Percentiles rank a stretch among this genome's conserved stretches.
These are phyloP conservation scores for Barnardius zonarius DNA, from an alignment of 2,113 vertebrate species.

Conservation along the genomic window DNA sequence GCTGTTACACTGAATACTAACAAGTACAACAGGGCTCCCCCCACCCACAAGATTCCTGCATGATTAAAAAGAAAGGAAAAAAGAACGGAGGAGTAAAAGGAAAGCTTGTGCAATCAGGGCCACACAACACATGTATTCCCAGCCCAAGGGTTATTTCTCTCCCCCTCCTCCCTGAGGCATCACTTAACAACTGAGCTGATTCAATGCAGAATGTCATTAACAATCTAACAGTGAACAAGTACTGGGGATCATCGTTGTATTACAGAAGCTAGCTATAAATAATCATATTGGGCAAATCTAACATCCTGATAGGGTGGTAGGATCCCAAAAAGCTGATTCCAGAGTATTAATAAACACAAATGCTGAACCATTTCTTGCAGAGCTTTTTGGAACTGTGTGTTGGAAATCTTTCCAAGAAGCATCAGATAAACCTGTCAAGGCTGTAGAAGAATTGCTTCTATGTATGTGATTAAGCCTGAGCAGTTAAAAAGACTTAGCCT, in stretches of 20 bases:
- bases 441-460: neutral
- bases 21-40: neutral
- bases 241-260: neutral
- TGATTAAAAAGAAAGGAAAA: neutral
- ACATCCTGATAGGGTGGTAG: neutral
- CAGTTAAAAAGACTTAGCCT: neutral
- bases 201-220: conserved; percentile 13
- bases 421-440: conserved; percentile 1
- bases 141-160: conserved; percentile 13
- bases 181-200: neutral
- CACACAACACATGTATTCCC: neutral
- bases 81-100: neutral
- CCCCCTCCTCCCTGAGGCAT: neutral
- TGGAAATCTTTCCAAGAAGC: neutral
- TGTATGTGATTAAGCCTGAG: neutral
- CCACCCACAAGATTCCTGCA: neutral
- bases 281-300: neutral
- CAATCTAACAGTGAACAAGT: neutral
- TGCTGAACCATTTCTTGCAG: neutral
- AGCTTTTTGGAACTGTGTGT: neutral
- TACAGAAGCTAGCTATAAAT: conserved; percentile 33
- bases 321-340: neutral
- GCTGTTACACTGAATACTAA: neutral
- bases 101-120: neutral
- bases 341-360: neutral